These are phyloP conservation scores for Tinamus major DNA, from an alignment of 2,797 vertebrate genomes.

Conservation along the genomic window DNA sequence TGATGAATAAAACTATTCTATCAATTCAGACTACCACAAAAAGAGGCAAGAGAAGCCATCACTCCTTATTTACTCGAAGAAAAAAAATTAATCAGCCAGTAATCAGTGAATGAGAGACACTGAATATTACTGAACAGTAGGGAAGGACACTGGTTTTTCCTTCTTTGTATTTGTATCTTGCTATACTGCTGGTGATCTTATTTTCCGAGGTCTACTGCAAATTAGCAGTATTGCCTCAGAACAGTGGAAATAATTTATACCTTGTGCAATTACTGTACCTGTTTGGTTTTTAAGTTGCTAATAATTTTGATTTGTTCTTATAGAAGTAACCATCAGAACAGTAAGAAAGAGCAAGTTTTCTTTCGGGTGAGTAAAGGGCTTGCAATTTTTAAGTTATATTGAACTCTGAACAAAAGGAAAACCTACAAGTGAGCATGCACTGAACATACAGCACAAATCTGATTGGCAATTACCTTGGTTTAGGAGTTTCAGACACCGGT, in stretches of 20 bases:
- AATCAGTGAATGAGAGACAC: background rate
- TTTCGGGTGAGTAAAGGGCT: background rate
- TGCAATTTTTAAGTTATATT: background rate
- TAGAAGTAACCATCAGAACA: background rate
- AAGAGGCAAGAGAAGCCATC: background rate
- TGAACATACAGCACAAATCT: background rate
- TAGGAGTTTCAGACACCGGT: background rate
- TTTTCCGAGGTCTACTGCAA: background rate
- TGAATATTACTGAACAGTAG: background rate
- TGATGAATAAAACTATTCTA: conserved; percentile 27
- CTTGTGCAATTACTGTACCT: background rate
- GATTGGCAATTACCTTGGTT: fast-evolving
- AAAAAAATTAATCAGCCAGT: background rate
- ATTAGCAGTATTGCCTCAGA: background rate
- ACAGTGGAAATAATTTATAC: background rate
- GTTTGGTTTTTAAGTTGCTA: background rate
- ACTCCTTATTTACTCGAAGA: conserved; percentile 1
- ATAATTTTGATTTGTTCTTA: background rate
- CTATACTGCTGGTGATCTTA: background rate
- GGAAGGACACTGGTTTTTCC: background rate
- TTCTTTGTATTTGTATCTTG: background rate
- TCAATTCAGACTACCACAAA: background rate
- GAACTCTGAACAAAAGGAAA: background rate
- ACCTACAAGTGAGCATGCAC: background rate
- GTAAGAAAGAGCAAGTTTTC: background rate